phyloP scores from a whole-genome alignment of 2,113 vertebrate genomes.

The Chamaea fasciata region DNA sequence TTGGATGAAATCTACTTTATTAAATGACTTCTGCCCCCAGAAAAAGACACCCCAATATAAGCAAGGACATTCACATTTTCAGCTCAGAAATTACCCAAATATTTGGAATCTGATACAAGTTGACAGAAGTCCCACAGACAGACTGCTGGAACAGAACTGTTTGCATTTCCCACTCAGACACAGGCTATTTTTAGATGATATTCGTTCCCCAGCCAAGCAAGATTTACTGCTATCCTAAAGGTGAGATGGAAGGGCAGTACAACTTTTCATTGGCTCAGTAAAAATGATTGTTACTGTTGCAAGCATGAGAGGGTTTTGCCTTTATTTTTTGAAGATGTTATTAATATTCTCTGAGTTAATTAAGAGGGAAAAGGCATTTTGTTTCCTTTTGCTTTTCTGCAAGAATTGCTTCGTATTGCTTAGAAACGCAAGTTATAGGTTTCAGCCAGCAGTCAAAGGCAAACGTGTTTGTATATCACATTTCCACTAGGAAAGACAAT shows the following conservation, averaged over 20 bases:
- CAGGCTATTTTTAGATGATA: slow-evolving; percentile 28
- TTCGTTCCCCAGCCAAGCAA: not conserved
- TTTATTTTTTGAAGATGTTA: not conserved
- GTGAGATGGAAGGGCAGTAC: not conserved
- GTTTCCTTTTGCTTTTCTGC: not conserved
- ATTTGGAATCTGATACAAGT: not conserved
- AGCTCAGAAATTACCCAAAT: not conserved
- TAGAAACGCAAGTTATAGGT: not conserved
- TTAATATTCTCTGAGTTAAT: not conserved
- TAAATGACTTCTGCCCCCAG: not conserved
- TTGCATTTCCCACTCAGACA: not conserved
- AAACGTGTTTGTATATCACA: not conserved
- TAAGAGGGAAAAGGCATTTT: not conserved
- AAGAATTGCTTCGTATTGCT: not conserved
- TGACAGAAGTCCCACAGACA: not conserved
- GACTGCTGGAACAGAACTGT: not conserved
- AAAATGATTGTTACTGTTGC: not conserved
- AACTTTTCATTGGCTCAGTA: not conserved
- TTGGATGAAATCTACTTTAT: not conserved
- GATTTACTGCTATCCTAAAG: slow-evolving; percentile 14
- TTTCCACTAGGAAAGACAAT: not conserved
- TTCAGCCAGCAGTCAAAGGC: not conserved
- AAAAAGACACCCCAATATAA: not conserved
- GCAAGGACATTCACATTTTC: not conserved
- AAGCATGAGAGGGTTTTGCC: not conserved